Conservation (phyloP, 2,113 vertebrate genomes). For the Anas platyrhynchos region DNA sequence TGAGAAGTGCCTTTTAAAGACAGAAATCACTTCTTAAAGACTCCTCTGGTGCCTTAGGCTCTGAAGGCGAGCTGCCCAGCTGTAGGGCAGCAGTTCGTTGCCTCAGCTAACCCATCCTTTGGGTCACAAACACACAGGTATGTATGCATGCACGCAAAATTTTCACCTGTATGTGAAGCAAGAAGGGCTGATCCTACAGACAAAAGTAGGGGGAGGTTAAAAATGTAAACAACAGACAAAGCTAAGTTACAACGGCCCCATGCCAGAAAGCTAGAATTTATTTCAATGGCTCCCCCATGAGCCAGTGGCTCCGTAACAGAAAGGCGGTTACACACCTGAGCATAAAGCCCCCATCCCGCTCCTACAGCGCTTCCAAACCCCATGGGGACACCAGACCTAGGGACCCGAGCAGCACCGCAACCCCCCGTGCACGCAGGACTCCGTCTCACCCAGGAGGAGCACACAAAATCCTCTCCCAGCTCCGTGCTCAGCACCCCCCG, state of each 20-base stretch:
- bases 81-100: neutral
- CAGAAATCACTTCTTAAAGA: neutral
- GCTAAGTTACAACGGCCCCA: neutral
- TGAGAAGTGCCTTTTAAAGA: neutral
- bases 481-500: too few relatives aligned
- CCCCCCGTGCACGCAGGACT: too few relatives aligned
- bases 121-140: fast-evolving
- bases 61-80: neutral
- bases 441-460: too few relatives aligned
- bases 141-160: neutral
- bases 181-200: neutral
- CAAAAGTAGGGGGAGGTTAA: neutral
- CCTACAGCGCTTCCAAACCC: neutral
- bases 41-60: neutral
- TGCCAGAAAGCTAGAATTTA: neutral
- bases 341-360: neutral
- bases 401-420: too few relatives aligned
- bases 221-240: neutral
- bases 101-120: neutral
- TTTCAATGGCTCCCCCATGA: neutral
- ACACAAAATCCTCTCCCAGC: too few relatives aligned
- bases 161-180: neutral
- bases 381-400: too few relatives aligned
- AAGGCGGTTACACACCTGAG: neutral
- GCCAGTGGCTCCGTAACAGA: neutral